Percentiles rank a stretch among this genome's conserved stretches.
Evolutionary conservation across 1,140 invertebrate species (phyloP).

Genomic region (Brachystomella parvula): DNA sequence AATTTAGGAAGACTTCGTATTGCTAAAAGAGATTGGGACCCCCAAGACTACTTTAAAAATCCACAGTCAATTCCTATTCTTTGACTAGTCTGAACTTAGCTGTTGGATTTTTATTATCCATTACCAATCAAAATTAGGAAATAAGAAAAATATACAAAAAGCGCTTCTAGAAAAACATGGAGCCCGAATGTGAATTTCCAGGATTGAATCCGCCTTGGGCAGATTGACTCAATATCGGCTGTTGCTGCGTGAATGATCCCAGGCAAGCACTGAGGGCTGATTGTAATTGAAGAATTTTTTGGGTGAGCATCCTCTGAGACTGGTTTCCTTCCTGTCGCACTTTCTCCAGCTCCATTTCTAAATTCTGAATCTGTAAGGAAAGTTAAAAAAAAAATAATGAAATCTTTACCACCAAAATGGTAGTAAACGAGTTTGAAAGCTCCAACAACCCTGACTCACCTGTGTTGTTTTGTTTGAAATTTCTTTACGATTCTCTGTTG

Average conservation of each 20-base stretch:
- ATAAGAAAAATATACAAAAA: neutral
- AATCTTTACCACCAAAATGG: neutral
- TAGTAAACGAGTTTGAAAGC: too few relatives aligned
- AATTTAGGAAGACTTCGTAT: too few relatives aligned
- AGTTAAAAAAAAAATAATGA: neutral
- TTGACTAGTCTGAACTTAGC: neutral
- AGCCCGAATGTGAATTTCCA: neutral
- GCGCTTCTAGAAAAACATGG: neutral
- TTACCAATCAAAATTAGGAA: neutral
- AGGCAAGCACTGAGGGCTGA: neutral
- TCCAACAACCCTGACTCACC: too few relatives aligned
- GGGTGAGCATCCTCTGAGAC: neutral
- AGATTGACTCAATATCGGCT: neutral
- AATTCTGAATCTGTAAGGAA: neutral
- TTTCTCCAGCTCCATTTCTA: neutral
- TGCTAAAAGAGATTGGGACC: too few relatives aligned
- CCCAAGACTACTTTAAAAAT: too few relatives aligned
- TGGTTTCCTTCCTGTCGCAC: neutral
- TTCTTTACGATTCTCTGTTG: neutral
- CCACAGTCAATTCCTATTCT: neutral
- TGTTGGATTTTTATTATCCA: neutral
- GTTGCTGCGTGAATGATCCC: neutral
- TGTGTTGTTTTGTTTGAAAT: neutral
- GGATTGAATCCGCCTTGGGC: neutral
- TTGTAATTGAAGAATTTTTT: neutral